Base-by-base conservation (phyloP, 2,113 vertebrate species). In the Anolis carolinensis region DNA sequence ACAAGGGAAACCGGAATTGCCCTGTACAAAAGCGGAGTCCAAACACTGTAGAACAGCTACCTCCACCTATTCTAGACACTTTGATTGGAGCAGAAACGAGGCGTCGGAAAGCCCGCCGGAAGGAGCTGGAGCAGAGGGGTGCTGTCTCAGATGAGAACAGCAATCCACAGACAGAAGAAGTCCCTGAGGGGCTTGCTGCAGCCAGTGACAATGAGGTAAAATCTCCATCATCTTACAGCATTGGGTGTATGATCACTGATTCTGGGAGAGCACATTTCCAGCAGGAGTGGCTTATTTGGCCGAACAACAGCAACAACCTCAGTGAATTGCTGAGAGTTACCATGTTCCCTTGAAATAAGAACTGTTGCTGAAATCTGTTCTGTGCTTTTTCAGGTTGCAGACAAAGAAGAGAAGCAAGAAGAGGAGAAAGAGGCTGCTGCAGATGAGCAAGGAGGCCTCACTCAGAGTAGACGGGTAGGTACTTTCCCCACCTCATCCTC, bases 1-100 rank as follows among this genome's bases (percentile, higher is more conserved):
- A 98, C 93, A 99, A 99, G 95, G 98, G 98, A 91, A 99, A 98
- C 96, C 98, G 98, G 94, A 99, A 98, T 96, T 99, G 99, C 95
- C 98, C 98, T 18, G 98, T 99, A 93, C 98, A 99, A 95, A 99
- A 98, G 95, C 98, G 98, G 95, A 99, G 98, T 96, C 96, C 97
- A 89, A 97, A 95, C 95, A 96, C 98, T 86, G 92, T 95, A 91
- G 97, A 99, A 91, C 95, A 92, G 86, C 95, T 97, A 71, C 95
- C 97, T 78, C 95, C 97, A 79, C 95, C 96, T 92, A 96, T 96
- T 71, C 93, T 96, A 89, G 96, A 95, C 88, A 94, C 97, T 3
- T 93, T 97, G 71, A 93, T 97, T 18, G 98, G 98, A 91, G 98
- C 98, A 50, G 98, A 99, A 95, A 99, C 99, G 1, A 97, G 99